Evolutionary conservation across 2,888 invertebrate species (phyloP).

Genomic region (Zaprionus bogoriensis): DNA sequence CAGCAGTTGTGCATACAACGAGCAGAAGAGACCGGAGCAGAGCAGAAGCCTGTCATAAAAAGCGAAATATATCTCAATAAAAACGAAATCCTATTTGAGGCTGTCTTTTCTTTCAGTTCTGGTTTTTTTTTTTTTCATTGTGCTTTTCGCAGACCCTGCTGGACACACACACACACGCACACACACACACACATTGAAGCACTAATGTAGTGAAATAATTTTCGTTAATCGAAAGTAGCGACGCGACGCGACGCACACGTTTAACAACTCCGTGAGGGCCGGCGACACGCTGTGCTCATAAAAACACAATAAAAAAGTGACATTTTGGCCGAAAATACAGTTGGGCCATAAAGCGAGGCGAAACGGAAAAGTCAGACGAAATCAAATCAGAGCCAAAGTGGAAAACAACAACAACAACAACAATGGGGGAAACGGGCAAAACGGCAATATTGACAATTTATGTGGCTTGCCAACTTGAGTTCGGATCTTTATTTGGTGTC

Average conservation of each 20-base stretch:
- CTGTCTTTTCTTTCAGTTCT: too few relatives aligned
- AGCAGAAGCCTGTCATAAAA: slow-evolving; percentile 46
- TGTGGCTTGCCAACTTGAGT: slow-evolving; percentile 56
- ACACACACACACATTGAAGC: slow-evolving; percentile 35
- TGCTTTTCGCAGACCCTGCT: slow-evolving; percentile 7
- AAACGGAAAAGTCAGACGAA: slow-evolving; percentile 36
- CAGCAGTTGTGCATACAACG: slow-evolving; percentile 11
- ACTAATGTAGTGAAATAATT: slow-evolving; percentile 77
- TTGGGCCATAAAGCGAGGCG: slow-evolving; percentile 48
- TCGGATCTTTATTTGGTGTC: slow-evolving; percentile 50
- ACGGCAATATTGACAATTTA: slow-evolving; percentile 70
- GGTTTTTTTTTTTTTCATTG: too few relatives aligned
- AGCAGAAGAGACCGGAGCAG: too few relatives aligned
- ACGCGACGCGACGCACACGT: too few relatives aligned
- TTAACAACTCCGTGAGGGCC: slow-evolving; percentile 56
- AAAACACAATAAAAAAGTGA: slow-evolving; percentile 75
- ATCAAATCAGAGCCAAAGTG: slow-evolving; percentile 69
- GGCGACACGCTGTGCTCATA: slow-evolving; percentile 70
- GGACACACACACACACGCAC: slow-evolving; percentile 5
- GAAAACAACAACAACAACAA: slow-evolving; percentile 43
- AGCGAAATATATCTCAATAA: slow-evolving; percentile 50
- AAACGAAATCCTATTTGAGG: slow-evolving; percentile 47
- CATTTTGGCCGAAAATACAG: slow-evolving; percentile 67
- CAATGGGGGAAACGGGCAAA: slow-evolving; percentile 26
- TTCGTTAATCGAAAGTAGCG: slow-evolving; percentile 75